Base-by-base conservation (phyloP, 2,113 vertebrate species). In the Hepsetus odoe region DNA sequence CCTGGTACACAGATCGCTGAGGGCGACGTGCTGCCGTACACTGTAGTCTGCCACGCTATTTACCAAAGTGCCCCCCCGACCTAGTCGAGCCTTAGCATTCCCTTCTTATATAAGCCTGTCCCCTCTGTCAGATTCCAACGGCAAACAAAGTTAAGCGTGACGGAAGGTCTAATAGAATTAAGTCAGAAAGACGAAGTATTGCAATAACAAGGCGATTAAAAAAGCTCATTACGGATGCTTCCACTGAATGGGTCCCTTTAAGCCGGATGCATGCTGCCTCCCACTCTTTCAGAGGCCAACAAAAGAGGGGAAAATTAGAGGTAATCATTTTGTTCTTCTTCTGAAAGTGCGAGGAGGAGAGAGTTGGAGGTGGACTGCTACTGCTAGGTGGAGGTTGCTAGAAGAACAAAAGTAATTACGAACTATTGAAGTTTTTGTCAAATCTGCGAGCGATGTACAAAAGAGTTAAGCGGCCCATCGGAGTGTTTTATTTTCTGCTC, bases 81-180 rank as follows among this genome's bases (percentile, higher is more conserved):
- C 79, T 53, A n/a, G 38, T 33, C 51, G 7, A 49, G 40, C 73
- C 42, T 46, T 28, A 33, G 42, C 35, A 28, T 64, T 66, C 33
- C 28, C 42, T 42, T 40, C 65, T 84, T 84, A 82, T 59, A 76
- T 82, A 83, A 85, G 58, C 40, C 69, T 16, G 65, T 42, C 72
- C 59, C 46, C 28, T 38, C 49, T 30, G 59, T 51, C 65, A 81
- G 74, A 84, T 81, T 83, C 82, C 76, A 58, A 40, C 30, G 72
- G 72, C 72, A 83, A 85, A 84, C 75, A 79, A 74, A 79, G 58
- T 81, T 80, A 81, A 56, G 46, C 32, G 69, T 72, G 84, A 81
- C 46, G 35, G 55, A 53, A 53, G 66, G 61, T 64, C 65, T 77
- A 76, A 84, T 33, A 40, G 58, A 87, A 87, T 84, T 80, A 85